Percentiles rank a stretch among this genome's conserved stretches.
Evolutionary conservation across 2,888 invertebrate species (phyloP).

Genomic region (Stenurella melanura): DNA sequence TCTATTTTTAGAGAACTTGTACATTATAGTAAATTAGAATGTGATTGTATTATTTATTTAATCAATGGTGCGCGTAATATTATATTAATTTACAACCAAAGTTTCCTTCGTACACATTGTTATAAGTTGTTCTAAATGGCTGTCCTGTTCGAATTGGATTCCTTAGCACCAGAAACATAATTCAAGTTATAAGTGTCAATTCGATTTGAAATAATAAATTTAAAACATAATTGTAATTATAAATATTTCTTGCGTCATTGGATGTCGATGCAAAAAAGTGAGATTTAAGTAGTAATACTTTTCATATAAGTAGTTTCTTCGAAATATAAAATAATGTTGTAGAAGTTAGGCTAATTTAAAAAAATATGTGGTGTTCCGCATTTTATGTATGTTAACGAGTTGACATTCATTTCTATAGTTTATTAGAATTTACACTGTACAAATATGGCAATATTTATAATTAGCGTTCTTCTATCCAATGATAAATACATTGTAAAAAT

Average conservation of each 20-base stretch:
- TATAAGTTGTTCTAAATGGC: constrained; percentile 32
- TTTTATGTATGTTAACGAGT: constrained; percentile 52
- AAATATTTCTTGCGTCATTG: constrained; percentile 70
- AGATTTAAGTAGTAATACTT: constrained; percentile 75
- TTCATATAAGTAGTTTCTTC: constrained; percentile 67
- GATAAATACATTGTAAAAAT: constrained; percentile 14
- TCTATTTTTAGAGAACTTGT: too few relatives aligned
- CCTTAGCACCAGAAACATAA: constrained; percentile 64
- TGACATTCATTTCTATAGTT: constrained; percentile 46
- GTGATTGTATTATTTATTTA: too few relatives aligned
- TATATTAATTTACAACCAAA: too few relatives aligned
- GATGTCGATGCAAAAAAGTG: constrained; percentile 74
- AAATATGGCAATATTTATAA: constrained; percentile 74
- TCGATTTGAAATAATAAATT: constrained; percentile 65
- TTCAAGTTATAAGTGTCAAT: constrained; percentile 70
- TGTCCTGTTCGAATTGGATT: constrained; percentile 48
- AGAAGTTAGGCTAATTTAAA: constrained; percentile 64
- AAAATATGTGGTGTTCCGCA: constrained; percentile 60
- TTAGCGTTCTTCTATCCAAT: constrained; percentile 43
- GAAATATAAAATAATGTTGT: constrained; percentile 65
- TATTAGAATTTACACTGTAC: constrained; percentile 68
- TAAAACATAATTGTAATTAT: constrained; percentile 62
- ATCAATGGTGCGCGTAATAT: too few relatives aligned
- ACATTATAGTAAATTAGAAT: too few relatives aligned
- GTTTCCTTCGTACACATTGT: not conserved